Evolutionary conservation across 2,888 invertebrate genomes (phyloP).

Genomic region (Zygaena filipendulae): DNA sequence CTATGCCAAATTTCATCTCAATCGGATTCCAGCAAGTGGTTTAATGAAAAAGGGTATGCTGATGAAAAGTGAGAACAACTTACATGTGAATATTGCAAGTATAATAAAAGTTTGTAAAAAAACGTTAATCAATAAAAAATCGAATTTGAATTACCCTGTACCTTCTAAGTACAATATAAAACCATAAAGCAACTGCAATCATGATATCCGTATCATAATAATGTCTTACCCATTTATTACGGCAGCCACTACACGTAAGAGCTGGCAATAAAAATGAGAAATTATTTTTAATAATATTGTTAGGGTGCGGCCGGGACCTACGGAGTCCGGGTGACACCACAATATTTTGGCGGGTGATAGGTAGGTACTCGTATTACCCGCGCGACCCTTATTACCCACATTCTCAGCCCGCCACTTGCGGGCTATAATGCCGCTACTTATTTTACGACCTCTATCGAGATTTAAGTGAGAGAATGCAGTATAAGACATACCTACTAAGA

Average conservation of each 20-base stretch:
- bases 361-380: neutral
- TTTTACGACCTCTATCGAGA: constrained; percentile 41
- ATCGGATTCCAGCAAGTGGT: no score
- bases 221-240: constrained; percentile 43
- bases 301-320: constrained; percentile 23
- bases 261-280: constrained; percentile 64
- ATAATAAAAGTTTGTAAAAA: no score
- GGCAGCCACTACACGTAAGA: constrained; percentile 31
- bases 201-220: constrained; percentile 16
- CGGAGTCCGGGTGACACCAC: constrained; percentile 36
- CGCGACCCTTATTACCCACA: constrained; percentile 42
- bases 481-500: no score
- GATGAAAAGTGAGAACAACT: no score
- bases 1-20: no score
- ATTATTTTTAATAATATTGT: constrained; percentile 66
- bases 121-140: no score
- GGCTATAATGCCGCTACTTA: constrained; percentile 45
- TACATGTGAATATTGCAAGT: no score
- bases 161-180: no score
- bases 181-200: neutral
- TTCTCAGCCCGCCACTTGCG: constrained; percentile 41
- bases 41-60: no score
- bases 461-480: constrained; percentile 44
- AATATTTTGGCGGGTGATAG: constrained; percentile 46
- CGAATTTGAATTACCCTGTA: no score